A percentile compares a stretch with the other conserved stretches of the same genome.
Conservation (phyloP, 2,888 invertebrate genomes). For the Agrenia bidenticulata region DNA sequence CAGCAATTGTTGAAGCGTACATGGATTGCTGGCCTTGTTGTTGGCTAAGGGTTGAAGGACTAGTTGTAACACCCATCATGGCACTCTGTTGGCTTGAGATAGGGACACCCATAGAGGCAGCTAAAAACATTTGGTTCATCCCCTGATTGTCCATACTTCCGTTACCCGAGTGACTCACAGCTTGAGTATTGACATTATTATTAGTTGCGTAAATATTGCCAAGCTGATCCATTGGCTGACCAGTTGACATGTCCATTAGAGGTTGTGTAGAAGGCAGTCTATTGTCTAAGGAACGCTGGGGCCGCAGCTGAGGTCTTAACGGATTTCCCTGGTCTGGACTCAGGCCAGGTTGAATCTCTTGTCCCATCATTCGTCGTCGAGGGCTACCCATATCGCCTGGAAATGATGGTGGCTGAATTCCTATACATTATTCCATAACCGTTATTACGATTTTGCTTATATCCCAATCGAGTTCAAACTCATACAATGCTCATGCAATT, state of each 20-base stretch:
- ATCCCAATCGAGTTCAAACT: too few relatives aligned
- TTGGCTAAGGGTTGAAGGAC: constrained; percentile 27
- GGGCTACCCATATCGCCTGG: constrained; percentile 44
- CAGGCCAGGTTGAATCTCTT: constrained; percentile 32
- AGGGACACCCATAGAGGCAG: constrained; percentile 35
- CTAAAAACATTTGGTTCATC: constrained; percentile 40
- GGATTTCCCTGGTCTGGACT: constrained; percentile 42
- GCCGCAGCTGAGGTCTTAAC: constrained; percentile 50
- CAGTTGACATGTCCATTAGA: constrained; percentile 25
- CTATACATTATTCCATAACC: constrained; percentile 17
- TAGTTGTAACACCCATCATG: constrained; percentile 22
- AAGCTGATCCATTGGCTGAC: constrained; percentile 35
- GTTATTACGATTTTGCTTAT: not conserved
- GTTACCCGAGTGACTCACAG: constrained; percentile 25
- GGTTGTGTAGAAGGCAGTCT: constrained; percentile 44
- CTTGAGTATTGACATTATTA: constrained; percentile 46
- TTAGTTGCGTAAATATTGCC: constrained; percentile 38
- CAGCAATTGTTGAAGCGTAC: not conserved
- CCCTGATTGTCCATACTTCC: constrained; percentile 48
- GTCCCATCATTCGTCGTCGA: constrained; percentile 46
- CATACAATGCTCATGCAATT: too few relatives aligned
- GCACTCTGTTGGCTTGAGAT: constrained; percentile 33
- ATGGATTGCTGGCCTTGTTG: constrained; percentile 34
- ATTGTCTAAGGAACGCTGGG: constrained; percentile 52
- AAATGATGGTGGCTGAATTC: constrained; percentile 41